A percentile compares a stretch with the other conserved stretches of the same genome.
Conservation (phyloP, 2,113 vertebrate genomes). For the Saccopteryx bilineata region DNA sequence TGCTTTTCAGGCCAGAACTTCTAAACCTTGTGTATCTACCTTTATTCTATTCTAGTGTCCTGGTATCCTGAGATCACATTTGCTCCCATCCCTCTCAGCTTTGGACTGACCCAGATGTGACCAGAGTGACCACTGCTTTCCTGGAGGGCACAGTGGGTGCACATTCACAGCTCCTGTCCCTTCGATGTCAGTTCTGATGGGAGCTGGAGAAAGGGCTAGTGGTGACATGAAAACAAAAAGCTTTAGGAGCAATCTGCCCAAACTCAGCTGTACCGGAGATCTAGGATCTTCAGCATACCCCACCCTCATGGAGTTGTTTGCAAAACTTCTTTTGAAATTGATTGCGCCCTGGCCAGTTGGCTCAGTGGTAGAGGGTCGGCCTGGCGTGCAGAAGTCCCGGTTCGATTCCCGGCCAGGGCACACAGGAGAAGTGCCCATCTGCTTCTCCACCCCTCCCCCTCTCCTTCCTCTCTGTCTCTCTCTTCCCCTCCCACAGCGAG, state of each 20-base stretch:
- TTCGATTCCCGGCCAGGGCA: too few relatives aligned
- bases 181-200: not conserved
- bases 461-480: too few relatives aligned
- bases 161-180: not conserved
- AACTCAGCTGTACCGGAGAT: not conserved
- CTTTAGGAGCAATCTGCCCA: not conserved
- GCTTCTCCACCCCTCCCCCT: too few relatives aligned
- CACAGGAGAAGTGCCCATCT: too few relatives aligned
- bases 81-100: not conserved
- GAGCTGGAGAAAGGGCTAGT: not conserved
- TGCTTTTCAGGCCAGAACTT: not conserved
- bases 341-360: not conserved
- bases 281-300: not conserved
- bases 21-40: not conserved
- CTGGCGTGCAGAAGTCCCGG: too few relatives aligned
- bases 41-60: not conserved
- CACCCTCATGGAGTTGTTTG: not conserved
- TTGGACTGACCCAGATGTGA: not conserved
- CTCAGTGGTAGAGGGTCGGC: too few relatives aligned
- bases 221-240: not conserved
- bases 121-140: not conserved
- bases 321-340: not conserved
- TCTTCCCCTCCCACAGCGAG: too few relatives aligned
- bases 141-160: not conserved
- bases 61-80: not conserved